Conservation (phyloP, 1,140 invertebrate species). For the Cyphomyrmex costatus region DNA sequence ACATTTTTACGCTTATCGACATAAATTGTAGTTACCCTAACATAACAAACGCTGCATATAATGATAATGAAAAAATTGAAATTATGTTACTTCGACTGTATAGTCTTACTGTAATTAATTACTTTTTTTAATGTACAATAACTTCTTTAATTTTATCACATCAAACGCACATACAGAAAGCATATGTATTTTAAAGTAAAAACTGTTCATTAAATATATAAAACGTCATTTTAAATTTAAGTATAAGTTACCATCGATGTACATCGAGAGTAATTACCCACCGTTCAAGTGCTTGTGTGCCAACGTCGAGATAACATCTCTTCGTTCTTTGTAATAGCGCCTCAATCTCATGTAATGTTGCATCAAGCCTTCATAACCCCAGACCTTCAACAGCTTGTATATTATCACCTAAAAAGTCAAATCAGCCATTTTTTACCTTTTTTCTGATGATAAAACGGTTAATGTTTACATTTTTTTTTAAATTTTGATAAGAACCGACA, state of each 20-base stretch:
- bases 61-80: no score
- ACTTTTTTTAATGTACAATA: no score
- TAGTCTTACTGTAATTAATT: no score
- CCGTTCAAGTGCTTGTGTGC: slow-evolving; percentile 89
- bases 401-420: slow-evolving; percentile 88
- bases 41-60: neutral
- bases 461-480: slow-evolving; percentile 45
- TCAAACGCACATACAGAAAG: neutral
- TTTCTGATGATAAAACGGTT: slow-evolving; percentile 1
- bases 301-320: slow-evolving; percentile 89
- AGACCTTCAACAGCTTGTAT: slow-evolving; percentile 88
- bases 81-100: no score
- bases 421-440: neutral
- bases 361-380: slow-evolving; percentile 89
- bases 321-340: slow-evolving; percentile 89
- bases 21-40: neutral
- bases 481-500: slow-evolving; percentile 69
- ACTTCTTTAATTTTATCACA: no score
- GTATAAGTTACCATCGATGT: neutral
- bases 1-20: neutral
- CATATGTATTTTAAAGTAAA: neutral
- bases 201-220: neutral
- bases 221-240: neutral
- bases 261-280: slow-evolving; percentile 68
- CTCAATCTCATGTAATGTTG: slow-evolving; percentile 89